Percentiles rank a stretch among this genome's conserved stretches.
phyloP scores from a whole-genome alignment of 1,140 invertebrate species.

The Pseudomyrmex sp. region DNA sequence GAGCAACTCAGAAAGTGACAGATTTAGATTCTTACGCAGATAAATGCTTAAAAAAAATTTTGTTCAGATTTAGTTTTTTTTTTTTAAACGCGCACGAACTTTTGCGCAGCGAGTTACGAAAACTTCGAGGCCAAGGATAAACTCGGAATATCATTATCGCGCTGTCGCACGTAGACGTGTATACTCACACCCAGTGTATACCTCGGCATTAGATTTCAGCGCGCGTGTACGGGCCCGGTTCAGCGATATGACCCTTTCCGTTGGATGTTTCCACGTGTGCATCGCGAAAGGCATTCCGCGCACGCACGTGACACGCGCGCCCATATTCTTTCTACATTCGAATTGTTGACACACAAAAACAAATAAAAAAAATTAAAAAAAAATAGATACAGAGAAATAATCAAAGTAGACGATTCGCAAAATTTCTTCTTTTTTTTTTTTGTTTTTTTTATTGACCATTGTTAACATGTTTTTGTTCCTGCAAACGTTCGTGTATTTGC shows the following conservation, averaged over 20 bases:
- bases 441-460: not conserved
- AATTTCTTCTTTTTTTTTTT: not conserved
- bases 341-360: not conserved
- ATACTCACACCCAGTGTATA: constrained; percentile 16
- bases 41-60: not conserved
- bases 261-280: constrained; percentile 30
- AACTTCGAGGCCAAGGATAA: constrained; percentile 40
- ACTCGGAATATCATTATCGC: constrained; percentile 68
- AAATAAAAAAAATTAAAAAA: too few species aligned
- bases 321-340: not conserved
- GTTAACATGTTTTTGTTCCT: not conserved
- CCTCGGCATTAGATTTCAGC: constrained; percentile 69
- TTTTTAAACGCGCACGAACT: not conserved
- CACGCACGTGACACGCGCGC: constrained; percentile 55
- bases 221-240: constrained; percentile 56
- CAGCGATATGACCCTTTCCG: constrained; percentile 46
- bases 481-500: not conserved
- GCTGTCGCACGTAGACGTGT: constrained; percentile 40
- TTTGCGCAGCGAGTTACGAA: not conserved
- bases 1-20: not conserved
- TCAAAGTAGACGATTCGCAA: not conserved
- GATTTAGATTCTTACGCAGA: not conserved
- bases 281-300: constrained; percentile 61
- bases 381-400: not conserved
- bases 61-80: constrained; percentile 1